phyloP scores from a whole-genome alignment of 92 coral and sea anemone species.

The Desmophyllum pertusum region DNA sequence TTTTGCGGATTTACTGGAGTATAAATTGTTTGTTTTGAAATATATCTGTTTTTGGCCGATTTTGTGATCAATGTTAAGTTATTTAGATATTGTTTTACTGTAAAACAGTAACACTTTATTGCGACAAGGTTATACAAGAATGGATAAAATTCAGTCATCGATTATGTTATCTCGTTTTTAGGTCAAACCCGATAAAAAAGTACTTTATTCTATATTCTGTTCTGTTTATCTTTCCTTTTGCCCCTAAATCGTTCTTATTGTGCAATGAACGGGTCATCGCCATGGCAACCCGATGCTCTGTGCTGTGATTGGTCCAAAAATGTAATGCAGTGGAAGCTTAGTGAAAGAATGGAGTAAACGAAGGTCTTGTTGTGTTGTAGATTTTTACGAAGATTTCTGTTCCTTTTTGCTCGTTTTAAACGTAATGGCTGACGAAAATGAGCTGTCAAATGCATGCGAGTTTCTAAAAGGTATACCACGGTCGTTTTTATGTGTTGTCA shows the following conservation, averaged over 20 bases:
- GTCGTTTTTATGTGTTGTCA: slow-evolving; percentile 26
- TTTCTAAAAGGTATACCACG: slow-evolving; percentile 78
- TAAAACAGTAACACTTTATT: no score
- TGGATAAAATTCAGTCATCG: background rate
- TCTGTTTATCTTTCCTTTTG: background rate
- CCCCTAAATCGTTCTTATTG: slow-evolving; percentile 7
- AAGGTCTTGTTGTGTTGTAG: background rate
- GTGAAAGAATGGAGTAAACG: slow-evolving; percentile 29
- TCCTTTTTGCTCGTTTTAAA: slow-evolving; percentile 35
- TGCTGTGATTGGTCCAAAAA: slow-evolving; percentile 63
- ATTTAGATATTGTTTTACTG: background rate
- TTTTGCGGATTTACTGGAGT: no score
- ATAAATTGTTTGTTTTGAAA: background rate
- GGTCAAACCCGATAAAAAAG: background rate
- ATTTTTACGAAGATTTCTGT: slow-evolving; percentile 38
- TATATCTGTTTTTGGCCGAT: background rate
- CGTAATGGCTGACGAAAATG: slow-evolving; percentile 92
- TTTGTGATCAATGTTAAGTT: background rate
- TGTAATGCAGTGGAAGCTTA: slow-evolving; percentile 52
- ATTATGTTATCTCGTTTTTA: background rate
- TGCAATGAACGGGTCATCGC: slow-evolving; percentile 34
- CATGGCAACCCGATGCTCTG: slow-evolving; percentile 71
- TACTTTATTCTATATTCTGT: background rate
- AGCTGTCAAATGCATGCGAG: slow-evolving; percentile 87
- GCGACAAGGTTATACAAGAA: background rate